A percentile compares a stretch with the other conserved stretches of the same genome.
phyloP scores from a whole-genome alignment of 1,140 invertebrate species.

The Aphelinus certus region DNA sequence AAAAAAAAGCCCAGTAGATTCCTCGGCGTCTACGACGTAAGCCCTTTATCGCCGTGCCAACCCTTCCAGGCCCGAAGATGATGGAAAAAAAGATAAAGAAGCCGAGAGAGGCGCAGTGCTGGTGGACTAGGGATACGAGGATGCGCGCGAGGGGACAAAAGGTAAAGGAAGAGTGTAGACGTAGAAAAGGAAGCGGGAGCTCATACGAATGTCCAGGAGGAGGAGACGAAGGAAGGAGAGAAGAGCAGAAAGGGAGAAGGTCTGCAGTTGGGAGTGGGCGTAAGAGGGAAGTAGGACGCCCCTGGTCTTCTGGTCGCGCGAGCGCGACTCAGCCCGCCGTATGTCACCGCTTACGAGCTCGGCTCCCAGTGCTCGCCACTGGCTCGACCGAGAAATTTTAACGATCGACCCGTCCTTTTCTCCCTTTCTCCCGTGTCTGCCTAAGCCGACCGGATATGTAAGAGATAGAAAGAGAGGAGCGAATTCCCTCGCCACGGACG shows the following conservation, averaged over 20 bases:
- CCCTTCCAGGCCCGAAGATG: neutral
- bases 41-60: neutral
- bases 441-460: slow-evolving; percentile 24
- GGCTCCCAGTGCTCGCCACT: slow-evolving; percentile 42
- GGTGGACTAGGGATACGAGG: slow-evolving; percentile 16
- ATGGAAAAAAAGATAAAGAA: slow-evolving; percentile 6
- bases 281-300: slow-evolving; percentile 52
- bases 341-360: slow-evolving; percentile 24
- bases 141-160: slow-evolving; percentile 11
- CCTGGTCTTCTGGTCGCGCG: slow-evolving; percentile 48
- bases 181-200: neutral
- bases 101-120: neutral
- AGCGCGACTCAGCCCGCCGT: slow-evolving; percentile 27
- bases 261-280: slow-evolving; percentile 35
- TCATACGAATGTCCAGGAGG: neutral
- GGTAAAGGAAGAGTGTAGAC: slow-evolving; percentile 21
- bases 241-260: neutral
- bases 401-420: slow-evolving; percentile 48
- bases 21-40: neutral
- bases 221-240: slow-evolving; percentile 5
- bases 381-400: slow-evolving; percentile 54
- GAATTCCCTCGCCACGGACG: slow-evolving; percentile 2
- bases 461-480: neutral
- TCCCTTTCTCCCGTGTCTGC: slow-evolving; percentile 36
- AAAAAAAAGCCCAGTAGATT: slow-evolving; percentile 2